Base-by-base conservation (phyloP, 2,888 invertebrate species). In the Mesoligia furuncula region DNA sequence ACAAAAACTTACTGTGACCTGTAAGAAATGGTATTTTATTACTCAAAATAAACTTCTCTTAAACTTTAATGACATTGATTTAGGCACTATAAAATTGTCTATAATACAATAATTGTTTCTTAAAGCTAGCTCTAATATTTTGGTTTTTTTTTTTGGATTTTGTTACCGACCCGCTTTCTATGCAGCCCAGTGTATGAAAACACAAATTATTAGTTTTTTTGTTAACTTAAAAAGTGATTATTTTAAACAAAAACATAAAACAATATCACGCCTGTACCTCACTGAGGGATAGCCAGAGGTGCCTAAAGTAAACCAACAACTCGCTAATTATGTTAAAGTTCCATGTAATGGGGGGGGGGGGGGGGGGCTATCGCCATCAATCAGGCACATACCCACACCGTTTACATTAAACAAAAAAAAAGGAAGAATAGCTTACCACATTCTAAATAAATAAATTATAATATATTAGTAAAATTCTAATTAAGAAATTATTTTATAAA, bases 1-100 rank as follows among this genome's bases (percentile, higher is more conserved):
- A 68, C 9, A 31, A 69, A 57, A 36, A 69, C 69, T 69, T 69
- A 69, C 69, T 17, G 57, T 69, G n/a, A 51, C 69, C 69, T 69
- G 17, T 36, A 36, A 36, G 36, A 24, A 31, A 51, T 17, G 0
- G 17, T 36, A 54, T 11, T 69, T 69, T 17, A 11, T 42, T 42
- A 42, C 11, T 42, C 11, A 42, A 42, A 42, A 42, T 11, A 11
- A 42, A 42, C 39, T 39, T 39, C 39, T 9, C 39, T 39, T 39
- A 42, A 9, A 42, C 42, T 11, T 42, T 42, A 9, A 9, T 42
- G 11, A 42, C 42, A 42, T 11, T 42, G 42, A 9, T 42, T 42
- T 42, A 42, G 42, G 42, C 42, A 42, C 42, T 9, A 42, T 42
- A 1, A 42, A 42, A 42, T 42, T 42, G 42, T 42, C 42, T 42